Conservation (phyloP, 2,888 invertebrate genomes). For the Poecilus cupreus region DNA sequence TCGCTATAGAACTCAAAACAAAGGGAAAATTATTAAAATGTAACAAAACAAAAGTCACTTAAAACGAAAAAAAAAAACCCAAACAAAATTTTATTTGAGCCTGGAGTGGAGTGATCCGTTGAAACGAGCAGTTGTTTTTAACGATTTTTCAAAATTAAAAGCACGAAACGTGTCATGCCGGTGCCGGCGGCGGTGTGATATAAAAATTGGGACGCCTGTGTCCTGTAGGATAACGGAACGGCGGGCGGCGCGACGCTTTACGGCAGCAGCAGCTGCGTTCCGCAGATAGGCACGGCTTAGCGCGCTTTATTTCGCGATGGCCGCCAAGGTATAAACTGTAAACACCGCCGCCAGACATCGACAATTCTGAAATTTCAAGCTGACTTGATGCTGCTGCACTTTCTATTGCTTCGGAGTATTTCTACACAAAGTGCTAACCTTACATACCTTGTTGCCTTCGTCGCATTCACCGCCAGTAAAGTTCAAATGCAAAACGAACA, state of each 20-base stretch:
- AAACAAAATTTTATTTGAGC: conserved; percentile 27
- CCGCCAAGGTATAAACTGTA: conserved; percentile 22
- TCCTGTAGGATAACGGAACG: conserved; percentile 54
- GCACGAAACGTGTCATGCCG: conserved; percentile 23
- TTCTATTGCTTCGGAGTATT: background rate
- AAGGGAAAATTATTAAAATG: conserved; percentile 30
- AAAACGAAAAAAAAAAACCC: background rate
- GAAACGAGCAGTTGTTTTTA: conserved; percentile 55
- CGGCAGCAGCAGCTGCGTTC: conserved; percentile 54
- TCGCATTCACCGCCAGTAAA: too few species aligned
- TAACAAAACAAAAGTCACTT: conserved; percentile 19
- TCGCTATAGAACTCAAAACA: conserved; percentile 1
- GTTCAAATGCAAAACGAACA: too few species aligned
- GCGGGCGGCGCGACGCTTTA: conserved; percentile 36
- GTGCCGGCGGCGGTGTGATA: conserved; percentile 31
- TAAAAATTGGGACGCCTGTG: conserved; percentile 57
- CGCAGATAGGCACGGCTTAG: conserved; percentile 49
- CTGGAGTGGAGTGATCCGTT: background rate
- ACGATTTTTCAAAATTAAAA: conserved; percentile 58
- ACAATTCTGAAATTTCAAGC: conserved; percentile 32
- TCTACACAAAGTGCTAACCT: too few species aligned
- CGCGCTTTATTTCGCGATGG: conserved; percentile 18
- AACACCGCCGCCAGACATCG: conserved; percentile 21
- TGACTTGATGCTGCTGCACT: background rate
- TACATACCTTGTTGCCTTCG: too few species aligned